These are phyloP conservation scores for Smittia sp. DNA, from an alignment of 2,888 invertebrate genomes.

Conservation along the genomic window DNA sequence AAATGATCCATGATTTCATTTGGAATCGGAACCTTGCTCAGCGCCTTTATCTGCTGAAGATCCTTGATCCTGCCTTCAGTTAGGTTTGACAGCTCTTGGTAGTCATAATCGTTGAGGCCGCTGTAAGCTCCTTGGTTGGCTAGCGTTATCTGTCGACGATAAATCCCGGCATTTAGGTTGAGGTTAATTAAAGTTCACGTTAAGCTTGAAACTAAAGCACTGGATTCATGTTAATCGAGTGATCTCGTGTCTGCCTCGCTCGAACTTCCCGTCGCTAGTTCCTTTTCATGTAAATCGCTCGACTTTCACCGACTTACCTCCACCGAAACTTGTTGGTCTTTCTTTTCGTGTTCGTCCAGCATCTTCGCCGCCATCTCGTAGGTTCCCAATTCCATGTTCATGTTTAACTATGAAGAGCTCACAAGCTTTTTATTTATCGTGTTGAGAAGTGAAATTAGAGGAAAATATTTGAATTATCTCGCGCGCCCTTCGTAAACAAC, in stretches of 20 bases:
- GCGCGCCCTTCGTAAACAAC: too few species aligned
- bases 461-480: too few species aligned
- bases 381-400: constrained; percentile 1
- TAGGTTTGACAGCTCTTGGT: constrained; percentile 73
- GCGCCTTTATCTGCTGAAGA: constrained; percentile 73
- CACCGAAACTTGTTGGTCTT: constrained; percentile 22
- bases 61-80: constrained; percentile 64
- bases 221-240: too few species aligned
- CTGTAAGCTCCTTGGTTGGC: constrained; percentile 68
- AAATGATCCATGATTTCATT: constrained; percentile 94
- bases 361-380: constrained; percentile 73
- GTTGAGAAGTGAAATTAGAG: too few species aligned
- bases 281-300: too few species aligned
- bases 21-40: constrained; percentile 84
- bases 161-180: not conserved
- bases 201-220: not conserved
- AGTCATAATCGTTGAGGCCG: constrained; percentile 87
- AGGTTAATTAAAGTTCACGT: not conserved
- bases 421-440: too few species aligned
- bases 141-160: not conserved
- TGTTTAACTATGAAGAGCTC: not conserved
- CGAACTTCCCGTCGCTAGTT: too few species aligned
- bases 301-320: constrained; percentile 33
- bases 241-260: too few species aligned
- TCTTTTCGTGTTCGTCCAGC: constrained; percentile 57